A percentile compares a stretch with the other conserved stretches of the same genome.
Evolutionary conservation across 2,113 vertebrate genomes (phyloP).

Genomic region (Ammospiza caudacuta): DNA sequence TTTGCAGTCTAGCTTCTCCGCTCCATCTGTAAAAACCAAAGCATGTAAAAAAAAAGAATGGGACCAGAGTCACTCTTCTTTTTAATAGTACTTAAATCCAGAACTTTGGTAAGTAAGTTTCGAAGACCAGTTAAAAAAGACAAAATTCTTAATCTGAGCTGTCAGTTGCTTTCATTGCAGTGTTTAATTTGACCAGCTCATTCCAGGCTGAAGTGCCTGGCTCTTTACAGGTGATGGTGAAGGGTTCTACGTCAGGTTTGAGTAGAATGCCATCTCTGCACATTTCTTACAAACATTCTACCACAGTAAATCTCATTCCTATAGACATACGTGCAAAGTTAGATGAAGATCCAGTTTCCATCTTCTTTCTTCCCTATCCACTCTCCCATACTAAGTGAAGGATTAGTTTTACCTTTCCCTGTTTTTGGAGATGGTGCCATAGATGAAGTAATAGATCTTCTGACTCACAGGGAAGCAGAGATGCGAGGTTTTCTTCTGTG

Average conservation of each 20-base stretch:
- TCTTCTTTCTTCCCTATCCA: background rate
- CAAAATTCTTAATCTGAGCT: background rate
- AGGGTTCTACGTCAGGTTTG: background rate
- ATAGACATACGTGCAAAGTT: background rate
- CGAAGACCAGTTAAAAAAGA: background rate
- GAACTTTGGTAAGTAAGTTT: background rate
- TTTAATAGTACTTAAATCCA: background rate
- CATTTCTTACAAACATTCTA: background rate
- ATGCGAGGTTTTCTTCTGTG: background rate
- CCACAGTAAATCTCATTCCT: background rate
- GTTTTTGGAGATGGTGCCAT: background rate
- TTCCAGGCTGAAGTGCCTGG: background rate
- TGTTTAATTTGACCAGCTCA: background rate
- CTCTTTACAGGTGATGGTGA: background rate
- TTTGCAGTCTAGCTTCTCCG: background rate
- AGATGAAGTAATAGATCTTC: background rate
- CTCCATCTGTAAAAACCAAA: background rate
- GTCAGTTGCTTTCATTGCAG: background rate
- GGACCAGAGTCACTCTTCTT: background rate
- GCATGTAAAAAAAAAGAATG: background rate
- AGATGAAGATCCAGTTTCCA: background rate
- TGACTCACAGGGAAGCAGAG: background rate
- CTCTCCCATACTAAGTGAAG: background rate
- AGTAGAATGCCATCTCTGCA: background rate
- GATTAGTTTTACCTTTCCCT: background rate